phyloP scores from a whole-genome alignment of 1,140 invertebrate genomes.

The Subanguina moxae region DNA sequence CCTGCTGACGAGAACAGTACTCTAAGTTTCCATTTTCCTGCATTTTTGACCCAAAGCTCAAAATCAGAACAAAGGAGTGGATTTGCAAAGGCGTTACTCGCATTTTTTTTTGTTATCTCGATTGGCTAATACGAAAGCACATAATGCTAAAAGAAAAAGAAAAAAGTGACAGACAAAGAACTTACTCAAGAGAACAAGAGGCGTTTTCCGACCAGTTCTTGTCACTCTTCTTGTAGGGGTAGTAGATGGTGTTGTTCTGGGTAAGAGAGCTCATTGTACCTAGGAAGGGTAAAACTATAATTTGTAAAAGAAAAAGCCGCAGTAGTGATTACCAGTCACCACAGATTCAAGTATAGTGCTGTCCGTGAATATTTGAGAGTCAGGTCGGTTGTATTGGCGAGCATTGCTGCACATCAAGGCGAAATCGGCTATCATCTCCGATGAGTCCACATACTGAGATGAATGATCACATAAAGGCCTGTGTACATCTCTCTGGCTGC shows the following conservation, averaged over 20 bases:
- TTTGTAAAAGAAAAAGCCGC: too few relatives aligned
- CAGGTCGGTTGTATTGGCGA: slow-evolving; percentile 89
- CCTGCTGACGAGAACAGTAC: too few relatives aligned
- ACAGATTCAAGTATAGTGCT: slow-evolving; percentile 39
- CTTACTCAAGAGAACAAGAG: background rate
- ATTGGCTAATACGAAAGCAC: too few relatives aligned
- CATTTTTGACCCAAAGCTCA: too few relatives aligned
- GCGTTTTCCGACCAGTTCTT: slow-evolving; percentile 32
- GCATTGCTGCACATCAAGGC: slow-evolving; percentile 88
- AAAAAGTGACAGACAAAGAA: background rate
- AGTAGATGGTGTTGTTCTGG: slow-evolving; percentile 25
- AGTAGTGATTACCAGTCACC: background rate
- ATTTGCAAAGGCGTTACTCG: too few relatives aligned
- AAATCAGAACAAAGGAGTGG: too few relatives aligned
- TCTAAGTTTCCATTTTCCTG: too few relatives aligned
- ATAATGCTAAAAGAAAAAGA: too few relatives aligned
- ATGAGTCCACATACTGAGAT: slow-evolving; percentile 71
- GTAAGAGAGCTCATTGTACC: slow-evolving; percentile 30
- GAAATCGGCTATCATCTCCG: slow-evolving; percentile 84
- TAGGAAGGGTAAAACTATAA: slow-evolving; percentile 16
- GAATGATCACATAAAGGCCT: slow-evolving; percentile 10
- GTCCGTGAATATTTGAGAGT: slow-evolving; percentile 85
- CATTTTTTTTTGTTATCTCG: too few relatives aligned
- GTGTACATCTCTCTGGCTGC: too few relatives aligned
- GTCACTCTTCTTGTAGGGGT: slow-evolving; percentile 17